Evolutionary conservation across 2,888 invertebrate genomes (phyloP).

Genomic region (Hyposoter dolosus): DNA sequence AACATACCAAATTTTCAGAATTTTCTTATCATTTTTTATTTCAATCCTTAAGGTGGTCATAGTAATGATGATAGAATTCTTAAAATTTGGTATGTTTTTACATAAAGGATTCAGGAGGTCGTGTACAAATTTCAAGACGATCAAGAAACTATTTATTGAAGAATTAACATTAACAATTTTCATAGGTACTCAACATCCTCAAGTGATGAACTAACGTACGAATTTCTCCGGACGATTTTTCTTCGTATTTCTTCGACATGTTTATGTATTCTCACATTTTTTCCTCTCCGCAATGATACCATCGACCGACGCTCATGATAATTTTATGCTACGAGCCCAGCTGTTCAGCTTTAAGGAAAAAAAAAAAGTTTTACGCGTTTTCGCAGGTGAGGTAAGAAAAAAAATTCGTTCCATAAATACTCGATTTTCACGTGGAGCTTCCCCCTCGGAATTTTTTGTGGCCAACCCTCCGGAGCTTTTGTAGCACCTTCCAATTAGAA

Average conservation of each 20-base stretch:
- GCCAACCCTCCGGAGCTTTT: neutral
- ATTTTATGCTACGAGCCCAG: neutral
- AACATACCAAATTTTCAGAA: too few species aligned
- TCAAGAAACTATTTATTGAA: too few species aligned
- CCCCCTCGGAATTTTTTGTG: neutral
- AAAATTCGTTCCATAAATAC: neutral
- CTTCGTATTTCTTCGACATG: neutral
- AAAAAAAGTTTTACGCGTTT: conserved; percentile 4
- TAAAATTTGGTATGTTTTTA: too few species aligned
- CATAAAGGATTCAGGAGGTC: too few species aligned
- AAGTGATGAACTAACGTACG: neutral
- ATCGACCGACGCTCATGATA: neutral
- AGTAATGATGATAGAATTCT: too few species aligned
- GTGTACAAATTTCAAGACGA: too few species aligned
- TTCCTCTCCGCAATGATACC: neutral
- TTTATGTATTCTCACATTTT: neutral
- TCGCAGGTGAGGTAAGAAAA: neutral
- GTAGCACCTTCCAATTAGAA: conserved; percentile 26
- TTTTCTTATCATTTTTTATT: too few species aligned
- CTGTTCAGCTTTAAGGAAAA: neutral
- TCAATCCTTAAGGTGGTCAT: too few species aligned
- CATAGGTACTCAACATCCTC: too few species aligned
- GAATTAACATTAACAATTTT: too few species aligned
- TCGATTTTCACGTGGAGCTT: neutral
- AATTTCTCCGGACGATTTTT: conserved; percentile 29